A percentile compares a stretch with the other conserved stretches of the same genome.
Conservation (phyloP, 2,888 invertebrate species). For the Podabrus alpinus region DNA sequence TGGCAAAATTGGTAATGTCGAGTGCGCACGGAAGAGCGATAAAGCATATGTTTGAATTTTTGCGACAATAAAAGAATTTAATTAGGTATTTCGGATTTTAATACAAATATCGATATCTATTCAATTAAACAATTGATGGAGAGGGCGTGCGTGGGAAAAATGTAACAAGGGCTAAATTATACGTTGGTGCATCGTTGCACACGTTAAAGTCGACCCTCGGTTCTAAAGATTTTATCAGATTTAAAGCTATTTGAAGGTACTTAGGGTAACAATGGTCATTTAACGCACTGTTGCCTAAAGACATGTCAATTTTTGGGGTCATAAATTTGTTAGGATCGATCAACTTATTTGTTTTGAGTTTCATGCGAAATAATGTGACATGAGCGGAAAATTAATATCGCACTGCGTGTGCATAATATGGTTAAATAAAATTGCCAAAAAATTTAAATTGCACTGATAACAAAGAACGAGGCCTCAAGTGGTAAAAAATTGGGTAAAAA, state of each 20-base stretch:
- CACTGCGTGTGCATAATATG: too few relatives aligned
- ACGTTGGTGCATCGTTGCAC: conserved; percentile 12
- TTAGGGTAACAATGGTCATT: conserved; percentile 6
- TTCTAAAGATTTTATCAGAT: conserved; percentile 16
- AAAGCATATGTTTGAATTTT: conserved; percentile 8
- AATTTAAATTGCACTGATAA: too few relatives aligned
- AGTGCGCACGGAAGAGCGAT: background rate
- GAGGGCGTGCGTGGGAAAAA: conserved; percentile 18
- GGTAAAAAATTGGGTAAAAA: too few relatives aligned
- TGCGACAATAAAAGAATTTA: background rate
- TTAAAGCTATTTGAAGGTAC: conserved; percentile 15
- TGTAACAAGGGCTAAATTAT: conserved; percentile 3
- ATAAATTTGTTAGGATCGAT: background rate
- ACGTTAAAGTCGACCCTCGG: conserved; percentile 2
- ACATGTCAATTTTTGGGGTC: background rate
- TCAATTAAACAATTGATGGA: background rate
- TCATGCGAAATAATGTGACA: background rate
- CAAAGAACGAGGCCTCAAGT: too few relatives aligned
- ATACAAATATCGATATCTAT: background rate
- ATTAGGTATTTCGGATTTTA: background rate
- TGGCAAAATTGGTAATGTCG: background rate
- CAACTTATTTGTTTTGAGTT: background rate
- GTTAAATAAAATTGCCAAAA: too few relatives aligned
- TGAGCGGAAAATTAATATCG: too few relatives aligned
- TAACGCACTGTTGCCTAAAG: conserved; percentile 9